Percentiles rank a stretch among this genome's conserved stretches.
Evolutionary conservation across 2,797 vertebrate species (phyloP).

Genomic region (Microtus obscurus): DNA sequence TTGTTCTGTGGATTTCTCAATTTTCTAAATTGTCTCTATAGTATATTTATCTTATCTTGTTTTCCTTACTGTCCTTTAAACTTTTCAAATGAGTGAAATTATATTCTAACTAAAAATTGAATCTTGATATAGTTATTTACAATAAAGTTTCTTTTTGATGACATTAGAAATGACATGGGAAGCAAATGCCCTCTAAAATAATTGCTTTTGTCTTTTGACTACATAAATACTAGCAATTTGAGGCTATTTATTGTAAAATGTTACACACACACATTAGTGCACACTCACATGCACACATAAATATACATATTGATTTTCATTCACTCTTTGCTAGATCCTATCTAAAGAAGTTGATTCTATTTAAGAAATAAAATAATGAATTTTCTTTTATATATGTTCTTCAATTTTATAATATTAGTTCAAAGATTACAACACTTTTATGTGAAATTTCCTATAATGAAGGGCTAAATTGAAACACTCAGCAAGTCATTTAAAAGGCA

Average conservation of each 20-base stretch:
- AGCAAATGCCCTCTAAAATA: conserved; percentile 74
- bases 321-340: conserved; percentile 52
- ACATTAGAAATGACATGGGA: neutral
- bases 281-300: neutral
- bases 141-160: conserved; percentile 33
- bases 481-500: conserved; percentile 71
- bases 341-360: conserved; percentile 80
- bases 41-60: neutral
- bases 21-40: neutral
- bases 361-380: conserved; percentile 82
- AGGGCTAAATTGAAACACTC: conserved; percentile 80
- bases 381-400: conserved; percentile 80
- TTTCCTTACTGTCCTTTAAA: neutral
- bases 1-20: neutral
- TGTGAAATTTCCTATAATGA: conserved; percentile 79
- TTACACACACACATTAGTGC: neutral
- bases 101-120: conserved; percentile 29
- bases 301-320: conserved; percentile 74
- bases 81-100: neutral
- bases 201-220: conserved; percentile 76
- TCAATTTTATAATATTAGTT: conserved; percentile 79
- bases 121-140: conserved; percentile 25
- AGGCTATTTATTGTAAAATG: conserved; percentile 70
- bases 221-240: conserved; percentile 78
- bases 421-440: conserved; percentile 68